Base-by-base conservation (phyloP, 92 coral and sea anemone genomes). In the Phenganax stokvisi region DNA sequence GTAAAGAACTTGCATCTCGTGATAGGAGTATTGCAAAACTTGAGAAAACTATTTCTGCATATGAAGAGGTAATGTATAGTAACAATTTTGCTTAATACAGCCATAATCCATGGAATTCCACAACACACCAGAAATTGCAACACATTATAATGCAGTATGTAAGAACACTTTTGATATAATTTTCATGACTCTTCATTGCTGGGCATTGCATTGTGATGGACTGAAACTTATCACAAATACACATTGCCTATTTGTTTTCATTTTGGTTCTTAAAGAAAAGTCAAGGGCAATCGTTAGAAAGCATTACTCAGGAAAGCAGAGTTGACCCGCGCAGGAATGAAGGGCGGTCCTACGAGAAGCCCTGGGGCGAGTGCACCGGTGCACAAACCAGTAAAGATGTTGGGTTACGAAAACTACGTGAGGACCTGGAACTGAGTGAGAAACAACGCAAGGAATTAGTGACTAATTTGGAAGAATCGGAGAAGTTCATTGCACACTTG, bases 301-400 rank as follows among this genome's bases (percentile, higher is more conserved):
- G 82, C 70, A 90, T 96, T 11, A 90, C 88, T 57, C 90, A 92
- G n/a, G 87, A 84, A 60, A 92, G 88, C 63, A 92, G 84, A 75
- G 85, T 90, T 56, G 97, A 88, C 7, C 92, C 96, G 7, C 89
- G 85, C 70, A 89, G 93, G 74, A 92, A 91, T 53, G 97, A 93
- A 67, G 83, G 94, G 65, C 92, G 87, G 70, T 93, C 98, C 2
- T 93, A 84, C 66, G 98, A 92, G 64, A 83, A 83, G 9, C 87
- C 92, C 79, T 88, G 94, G 3, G 98, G 92, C 15, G 97, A 94
- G 74, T 92, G 92, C 52, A 88, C 96, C 15, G 98, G 96, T 10
- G 86, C 87, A 9, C 89, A 92, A 73, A 94, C 97, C 13, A 91
- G 88, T 76, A 94, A 94, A 77, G 98, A 94, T 77, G 88, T 94